These are phyloP conservation scores for Chironomus striatipennis DNA, from an alignment of 1,140 invertebrate genomes.

Conservation along the genomic window DNA sequence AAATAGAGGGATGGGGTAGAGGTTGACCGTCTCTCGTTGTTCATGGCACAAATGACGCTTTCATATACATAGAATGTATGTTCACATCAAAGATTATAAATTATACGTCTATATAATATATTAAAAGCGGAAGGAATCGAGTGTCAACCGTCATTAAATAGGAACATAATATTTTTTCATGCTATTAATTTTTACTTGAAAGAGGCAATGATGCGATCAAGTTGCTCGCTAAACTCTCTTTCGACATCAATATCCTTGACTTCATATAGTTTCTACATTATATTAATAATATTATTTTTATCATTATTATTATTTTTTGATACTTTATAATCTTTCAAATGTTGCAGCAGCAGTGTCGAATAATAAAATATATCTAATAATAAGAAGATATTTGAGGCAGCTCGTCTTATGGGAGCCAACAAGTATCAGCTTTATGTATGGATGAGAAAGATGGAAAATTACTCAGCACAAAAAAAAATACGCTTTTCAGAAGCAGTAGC, in stretches of 20 bases:
- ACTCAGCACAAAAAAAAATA: background rate
- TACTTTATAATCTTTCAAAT: too few species aligned
- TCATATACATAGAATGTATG: background rate
- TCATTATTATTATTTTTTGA: background rate
- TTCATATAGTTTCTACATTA: background rate
- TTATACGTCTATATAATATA: background rate
- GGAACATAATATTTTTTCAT: slow-evolving; percentile 13
- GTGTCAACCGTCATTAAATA: slow-evolving; percentile 13
- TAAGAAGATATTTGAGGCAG: background rate
- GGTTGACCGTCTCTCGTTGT: background rate
- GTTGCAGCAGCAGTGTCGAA: background rate
- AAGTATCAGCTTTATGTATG: background rate
- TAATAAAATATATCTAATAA: background rate
- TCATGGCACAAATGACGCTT: slow-evolving; percentile 6
- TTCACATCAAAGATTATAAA: background rate
- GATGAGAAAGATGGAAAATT: background rate
- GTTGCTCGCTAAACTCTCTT: background rate
- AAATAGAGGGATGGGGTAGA: too few species aligned
- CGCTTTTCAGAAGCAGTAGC: background rate
- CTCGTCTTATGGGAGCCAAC: background rate
- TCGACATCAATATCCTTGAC: background rate
- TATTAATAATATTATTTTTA: background rate
- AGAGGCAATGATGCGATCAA: background rate
- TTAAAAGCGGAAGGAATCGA: background rate
- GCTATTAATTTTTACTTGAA: background rate